phyloP scores from a whole-genome alignment of 64 coral and sea anemone genomes.

The Pocillopora verrucosa region DNA sequence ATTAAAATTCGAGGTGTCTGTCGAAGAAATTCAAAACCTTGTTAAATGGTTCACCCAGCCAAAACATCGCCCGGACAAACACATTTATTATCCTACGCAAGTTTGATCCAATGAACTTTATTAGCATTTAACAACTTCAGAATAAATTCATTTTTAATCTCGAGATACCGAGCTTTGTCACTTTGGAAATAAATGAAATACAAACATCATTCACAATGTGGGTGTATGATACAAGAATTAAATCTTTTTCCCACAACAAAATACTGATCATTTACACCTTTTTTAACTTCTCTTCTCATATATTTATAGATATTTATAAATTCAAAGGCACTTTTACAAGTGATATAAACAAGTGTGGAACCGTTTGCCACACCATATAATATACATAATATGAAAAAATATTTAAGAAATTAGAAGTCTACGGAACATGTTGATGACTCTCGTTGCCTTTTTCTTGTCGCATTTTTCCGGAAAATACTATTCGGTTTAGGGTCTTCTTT shows the following conservation, averaged over 20 bases:
- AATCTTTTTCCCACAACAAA: slow-evolving; percentile 44
- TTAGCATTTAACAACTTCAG: slow-evolving; percentile 43
- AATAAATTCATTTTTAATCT: slow-evolving; percentile 43
- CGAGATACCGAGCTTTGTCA: slow-evolving; percentile 36
- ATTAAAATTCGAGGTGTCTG: neutral
- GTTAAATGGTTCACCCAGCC: neutral
- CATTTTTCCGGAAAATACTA: slow-evolving; percentile 52
- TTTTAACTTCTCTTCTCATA: slow-evolving; percentile 20
- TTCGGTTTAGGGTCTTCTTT: slow-evolving; percentile 83
- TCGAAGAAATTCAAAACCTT: neutral
- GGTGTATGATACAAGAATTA: slow-evolving; percentile 29
- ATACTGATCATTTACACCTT: slow-evolving; percentile 51
- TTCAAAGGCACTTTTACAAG: slow-evolving; percentile 43
- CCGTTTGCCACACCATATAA: slow-evolving; percentile 12
- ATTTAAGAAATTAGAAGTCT: slow-evolving; percentile 85
- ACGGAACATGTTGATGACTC: slow-evolving; percentile 55
- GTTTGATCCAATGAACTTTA: slow-evolving; percentile 31
- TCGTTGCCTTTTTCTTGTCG: slow-evolving; percentile 68
- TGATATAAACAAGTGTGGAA: slow-evolving; percentile 33
- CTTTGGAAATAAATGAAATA: slow-evolving; percentile 38
- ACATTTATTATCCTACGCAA: neutral
- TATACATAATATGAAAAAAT: slow-evolving; percentile 27
- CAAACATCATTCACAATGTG: slow-evolving; percentile 56
- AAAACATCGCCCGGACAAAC: neutral
- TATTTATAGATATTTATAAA: slow-evolving; percentile 56